These are phyloP conservation scores for Hippocampus comes DNA, from an alignment of 2,113 vertebrate genomes.

Conservation along the genomic window DNA sequence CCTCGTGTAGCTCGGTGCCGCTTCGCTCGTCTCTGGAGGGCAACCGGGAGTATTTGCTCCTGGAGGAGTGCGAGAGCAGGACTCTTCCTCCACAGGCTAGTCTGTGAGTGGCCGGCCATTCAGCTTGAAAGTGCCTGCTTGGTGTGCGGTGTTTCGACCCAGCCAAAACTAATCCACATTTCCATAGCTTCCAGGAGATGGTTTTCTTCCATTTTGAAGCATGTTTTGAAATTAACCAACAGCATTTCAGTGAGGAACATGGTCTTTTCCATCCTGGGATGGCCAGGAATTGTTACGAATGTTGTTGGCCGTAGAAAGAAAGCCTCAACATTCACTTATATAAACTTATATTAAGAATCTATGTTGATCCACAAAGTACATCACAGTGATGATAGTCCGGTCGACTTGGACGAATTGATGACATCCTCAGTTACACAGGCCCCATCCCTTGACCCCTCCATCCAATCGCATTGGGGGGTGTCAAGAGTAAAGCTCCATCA, in stretches of 20 bases:
- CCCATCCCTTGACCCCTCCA: too few relatives aligned
- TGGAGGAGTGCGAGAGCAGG: slow-evolving; percentile 98
- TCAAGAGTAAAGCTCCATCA: too few relatives aligned
- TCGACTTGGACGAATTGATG: too few relatives aligned
- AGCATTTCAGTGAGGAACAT: neutral
- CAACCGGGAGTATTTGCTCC: slow-evolving; percentile 90
- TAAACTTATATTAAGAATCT: too few relatives aligned
- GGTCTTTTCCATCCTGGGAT: neutral
- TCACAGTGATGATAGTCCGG: too few relatives aligned
- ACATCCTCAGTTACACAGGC: too few relatives aligned
- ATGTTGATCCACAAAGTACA: too few relatives aligned
- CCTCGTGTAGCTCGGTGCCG: slow-evolving; percentile 77
- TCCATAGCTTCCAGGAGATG: neutral
- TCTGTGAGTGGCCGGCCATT: slow-evolving; percentile 86
- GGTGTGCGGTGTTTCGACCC: slow-evolving; percentile 50
- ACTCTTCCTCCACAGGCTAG: slow-evolving; percentile 80
- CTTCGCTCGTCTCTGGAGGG: slow-evolving; percentile 80
- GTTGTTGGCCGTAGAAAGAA: slow-evolving; percentile 2
- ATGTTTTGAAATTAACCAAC: slow-evolving; percentile 21
- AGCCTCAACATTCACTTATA: too few relatives aligned
- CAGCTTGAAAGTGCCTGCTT: slow-evolving; percentile 52
- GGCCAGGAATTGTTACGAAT: neutral
- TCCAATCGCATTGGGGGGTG: too few relatives aligned
- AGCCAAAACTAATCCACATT: neutral
- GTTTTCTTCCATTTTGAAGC: slow-evolving; percentile 12